Evolutionary conservation across 1,140 invertebrate species (phyloP).

Genomic region (Eciton burchellii): DNA sequence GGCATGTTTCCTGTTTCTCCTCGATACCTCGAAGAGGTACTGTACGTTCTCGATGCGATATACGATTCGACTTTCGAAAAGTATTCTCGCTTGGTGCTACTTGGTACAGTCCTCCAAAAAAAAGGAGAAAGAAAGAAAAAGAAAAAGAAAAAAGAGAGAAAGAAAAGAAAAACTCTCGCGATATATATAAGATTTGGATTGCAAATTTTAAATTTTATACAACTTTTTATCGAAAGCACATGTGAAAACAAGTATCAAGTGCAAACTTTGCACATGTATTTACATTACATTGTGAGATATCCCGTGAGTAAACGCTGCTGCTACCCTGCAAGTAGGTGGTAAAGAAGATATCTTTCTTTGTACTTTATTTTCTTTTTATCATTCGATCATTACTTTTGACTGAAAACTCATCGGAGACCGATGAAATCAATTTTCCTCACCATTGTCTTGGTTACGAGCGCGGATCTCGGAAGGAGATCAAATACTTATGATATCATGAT

Average conservation of each 20-base stretch:
- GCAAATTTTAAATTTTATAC: no score
- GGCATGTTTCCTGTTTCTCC: slow-evolving; percentile 14
- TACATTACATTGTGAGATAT: not conserved
- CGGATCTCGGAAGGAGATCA: slow-evolving; percentile 37
- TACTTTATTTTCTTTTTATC: slow-evolving; percentile 19
- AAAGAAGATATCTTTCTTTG: not conserved
- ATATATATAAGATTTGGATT: no score
- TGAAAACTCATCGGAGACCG: slow-evolving; percentile 6
- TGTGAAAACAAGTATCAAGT: no score
- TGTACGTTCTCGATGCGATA: not conserved
- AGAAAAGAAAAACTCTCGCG: no score
- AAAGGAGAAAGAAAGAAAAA: no score
- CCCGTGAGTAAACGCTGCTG: not conserved
- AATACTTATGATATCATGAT: not conserved
- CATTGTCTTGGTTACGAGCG: slow-evolving; percentile 4
- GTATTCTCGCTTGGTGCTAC: slow-evolving; percentile 6
- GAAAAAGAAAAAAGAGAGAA: no score
- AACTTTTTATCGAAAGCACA: no score
- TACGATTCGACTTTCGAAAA: not conserved
- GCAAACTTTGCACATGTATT: not conserved
- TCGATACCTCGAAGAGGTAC: not conserved
- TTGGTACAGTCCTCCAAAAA: no score
- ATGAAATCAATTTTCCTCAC: not conserved
- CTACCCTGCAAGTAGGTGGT: not conserved
- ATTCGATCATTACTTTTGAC: not conserved